Evolutionary conservation across 2,888 invertebrate species (phyloP), one percentile per base, ranked within the genome.

Genomic region (Diarsia dahlii): DNA sequence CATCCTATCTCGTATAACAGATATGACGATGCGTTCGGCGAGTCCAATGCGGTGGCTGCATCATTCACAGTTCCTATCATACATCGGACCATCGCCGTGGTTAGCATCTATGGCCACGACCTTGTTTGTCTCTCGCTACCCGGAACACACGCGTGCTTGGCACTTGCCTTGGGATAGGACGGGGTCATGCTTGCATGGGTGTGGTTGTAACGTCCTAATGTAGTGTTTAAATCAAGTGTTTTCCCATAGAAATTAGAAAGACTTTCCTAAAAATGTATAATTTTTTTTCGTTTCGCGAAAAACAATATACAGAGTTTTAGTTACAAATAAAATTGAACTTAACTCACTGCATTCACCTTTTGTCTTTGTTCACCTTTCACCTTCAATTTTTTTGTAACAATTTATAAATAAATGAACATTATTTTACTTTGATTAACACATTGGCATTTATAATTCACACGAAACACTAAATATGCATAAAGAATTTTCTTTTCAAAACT

Each of bases 1-100:
- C 95, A 95, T 95, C 95, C 92, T 91, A 95, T 95, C 95, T 95
- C 94, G 87, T 96, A 94, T 95, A 93, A 93, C 95, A 95, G 95
- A 96, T 95, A 95, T 92, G 90, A 80, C 74, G 94, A 94, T 95
- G 95, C 94, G 91, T 86, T 84, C 78, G 85, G 82, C 77, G 78
- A 87, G 88, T 79, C 79, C 69, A 68, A 76, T 71, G 92, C 91
- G 92, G 91, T 90, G 92, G 91, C 91, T 91, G 84, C 70, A 79
- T 90, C 91, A 93, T 92, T 84, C 91, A 93, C 91, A 91, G 87
- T 89, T 89, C 88, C 89, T 84, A 88, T 89, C 92, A 92, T 92
- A 91, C 92, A 92, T 91, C 92, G 93, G 92, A 92, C 91, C 91
- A 88, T 91, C 91, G 92, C 92, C 91, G 90, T 89, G 88, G 91